Evolutionary conservation across 2,888 invertebrate species (phyloP).

Genomic region (Aleiodes leptofemur): DNA sequence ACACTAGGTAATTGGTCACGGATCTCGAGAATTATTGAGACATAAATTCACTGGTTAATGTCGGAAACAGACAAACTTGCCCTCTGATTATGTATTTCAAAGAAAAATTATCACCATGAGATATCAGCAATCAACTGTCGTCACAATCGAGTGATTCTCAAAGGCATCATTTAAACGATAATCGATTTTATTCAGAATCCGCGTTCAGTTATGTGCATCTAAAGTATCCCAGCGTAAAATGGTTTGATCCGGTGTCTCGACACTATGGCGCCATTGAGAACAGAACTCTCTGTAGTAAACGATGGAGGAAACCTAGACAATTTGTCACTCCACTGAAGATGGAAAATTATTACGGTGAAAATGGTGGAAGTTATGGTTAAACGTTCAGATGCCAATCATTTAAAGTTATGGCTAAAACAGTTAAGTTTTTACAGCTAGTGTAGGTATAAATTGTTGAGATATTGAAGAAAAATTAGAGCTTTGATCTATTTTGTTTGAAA

Average conservation of each 20-base stretch:
- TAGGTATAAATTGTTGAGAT: not conserved
- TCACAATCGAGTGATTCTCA: constrained; percentile 13
- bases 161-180: constrained; percentile 27
- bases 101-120: not conserved
- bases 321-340: not conserved
- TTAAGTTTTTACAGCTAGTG: not conserved
- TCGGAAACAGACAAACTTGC: constrained; percentile 2
- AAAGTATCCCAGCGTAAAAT: constrained; percentile 56
- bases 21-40: constrained; percentile 12
- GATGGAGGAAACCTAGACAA: constrained; percentile 1
- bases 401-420: not conserved
- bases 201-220: not conserved
- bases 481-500: not conserved
- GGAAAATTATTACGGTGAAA: constrained; percentile 12
- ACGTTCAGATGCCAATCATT: not conserved
- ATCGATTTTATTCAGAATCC: constrained; percentile 27
- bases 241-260: constrained; percentile 59
- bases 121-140: constrained; percentile 21
- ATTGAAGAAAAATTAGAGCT: not conserved
- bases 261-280: constrained; percentile 54
- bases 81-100: not conserved
- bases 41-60: constrained; percentile 10
- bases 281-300: not conserved
- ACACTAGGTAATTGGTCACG: constrained; percentile 14
- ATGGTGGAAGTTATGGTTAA: constrained; percentile 11